Conservation (phyloP, 1,140 invertebrate genomes). For the Pseudomyrmex concolor region DNA sequence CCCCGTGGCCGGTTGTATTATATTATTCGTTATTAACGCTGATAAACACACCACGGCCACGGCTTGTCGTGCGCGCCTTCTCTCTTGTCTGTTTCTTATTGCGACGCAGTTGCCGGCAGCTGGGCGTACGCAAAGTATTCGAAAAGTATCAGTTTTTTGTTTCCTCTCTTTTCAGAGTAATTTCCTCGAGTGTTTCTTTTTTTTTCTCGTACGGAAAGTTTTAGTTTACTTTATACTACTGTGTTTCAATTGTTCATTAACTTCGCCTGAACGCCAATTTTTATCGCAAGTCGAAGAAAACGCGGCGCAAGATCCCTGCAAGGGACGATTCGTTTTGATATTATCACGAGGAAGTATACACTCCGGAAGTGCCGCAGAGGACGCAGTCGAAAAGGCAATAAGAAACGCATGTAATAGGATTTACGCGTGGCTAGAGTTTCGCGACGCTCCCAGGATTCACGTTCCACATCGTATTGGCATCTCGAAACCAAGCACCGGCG, state of each 20-base stretch:
- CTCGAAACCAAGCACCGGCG: constrained; percentile 22
- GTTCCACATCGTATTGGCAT: constrained; percentile 11
- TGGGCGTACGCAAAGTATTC: constrained; percentile 5
- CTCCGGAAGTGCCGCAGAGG: neutral
- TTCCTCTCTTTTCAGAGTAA: no score
- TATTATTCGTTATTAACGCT: constrained; percentile 52
- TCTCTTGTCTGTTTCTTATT: no score
- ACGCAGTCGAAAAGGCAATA: constrained; percentile 21
- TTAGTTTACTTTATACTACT: neutral
- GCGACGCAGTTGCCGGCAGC: no score
- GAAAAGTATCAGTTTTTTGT: neutral
- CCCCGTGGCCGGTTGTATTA: constrained; percentile 19
- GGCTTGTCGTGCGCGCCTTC: no score
- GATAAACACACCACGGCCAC: neutral
- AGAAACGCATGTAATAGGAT: constrained; percentile 26
- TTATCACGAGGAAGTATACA: constrained; percentile 7
- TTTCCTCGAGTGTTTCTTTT: no score
- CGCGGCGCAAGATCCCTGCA: neutral
- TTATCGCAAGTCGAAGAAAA: neutral
- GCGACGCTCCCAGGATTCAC: neutral
- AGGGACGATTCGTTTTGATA: constrained; percentile 11
- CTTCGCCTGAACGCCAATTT: neutral
- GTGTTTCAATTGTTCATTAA: neutral
- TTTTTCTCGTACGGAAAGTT: no score
- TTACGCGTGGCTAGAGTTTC: constrained; percentile 41